These are phyloP conservation scores for Saccopteryx bilineata DNA, from an alignment of 2,113 vertebrate genomes.

Conservation along the genomic window DNA sequence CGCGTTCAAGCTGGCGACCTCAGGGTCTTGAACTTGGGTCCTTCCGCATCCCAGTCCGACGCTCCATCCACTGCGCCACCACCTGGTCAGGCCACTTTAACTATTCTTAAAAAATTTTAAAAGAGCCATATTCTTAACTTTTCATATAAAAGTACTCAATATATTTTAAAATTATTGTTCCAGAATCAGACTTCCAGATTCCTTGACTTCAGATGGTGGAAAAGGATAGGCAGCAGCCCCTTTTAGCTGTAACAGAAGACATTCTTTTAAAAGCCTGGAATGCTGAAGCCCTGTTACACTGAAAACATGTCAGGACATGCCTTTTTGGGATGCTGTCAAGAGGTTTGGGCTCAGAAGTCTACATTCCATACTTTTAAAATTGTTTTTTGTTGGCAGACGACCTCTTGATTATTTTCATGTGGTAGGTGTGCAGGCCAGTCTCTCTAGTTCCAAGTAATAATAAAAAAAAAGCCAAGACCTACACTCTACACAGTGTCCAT, in stretches of 20 bases:
- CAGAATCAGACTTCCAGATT: conserved; percentile 68
- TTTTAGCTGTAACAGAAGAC: conserved; percentile 82
- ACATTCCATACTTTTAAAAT: conserved; percentile 77
- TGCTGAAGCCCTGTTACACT: conserved; percentile 83
- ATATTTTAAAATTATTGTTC: conserved; percentile 39
- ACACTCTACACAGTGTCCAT: conserved; percentile 35
- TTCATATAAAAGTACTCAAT: not conserved
- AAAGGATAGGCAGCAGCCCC: conserved; percentile 72
- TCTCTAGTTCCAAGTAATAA: conserved; percentile 71
- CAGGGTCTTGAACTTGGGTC: too few relatives aligned
- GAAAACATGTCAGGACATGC: conserved; percentile 83
- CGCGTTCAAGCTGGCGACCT: too few relatives aligned
- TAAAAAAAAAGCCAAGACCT: not conserved
- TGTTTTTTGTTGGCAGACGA: conserved; percentile 71
- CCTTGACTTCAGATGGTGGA: conserved; percentile 78
- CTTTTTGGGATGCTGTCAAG: conserved; percentile 82
- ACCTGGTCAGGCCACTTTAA: conserved; percentile 11
- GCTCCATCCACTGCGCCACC: too few relatives aligned
- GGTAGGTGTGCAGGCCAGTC: conserved; percentile 82
- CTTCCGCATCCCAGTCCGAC: too few relatives aligned
- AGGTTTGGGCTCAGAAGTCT: conserved; percentile 83
- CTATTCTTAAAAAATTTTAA: conserved; percentile 65
- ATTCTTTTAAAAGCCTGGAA: conserved; percentile 78
- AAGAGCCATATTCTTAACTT: not conserved
- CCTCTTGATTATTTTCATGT: conserved; percentile 84